These are phyloP conservation scores for Nesometra sesokonis DNA, from an alignment of 35 echinoderm and acorn worm species.

Conservation along the genomic window DNA sequence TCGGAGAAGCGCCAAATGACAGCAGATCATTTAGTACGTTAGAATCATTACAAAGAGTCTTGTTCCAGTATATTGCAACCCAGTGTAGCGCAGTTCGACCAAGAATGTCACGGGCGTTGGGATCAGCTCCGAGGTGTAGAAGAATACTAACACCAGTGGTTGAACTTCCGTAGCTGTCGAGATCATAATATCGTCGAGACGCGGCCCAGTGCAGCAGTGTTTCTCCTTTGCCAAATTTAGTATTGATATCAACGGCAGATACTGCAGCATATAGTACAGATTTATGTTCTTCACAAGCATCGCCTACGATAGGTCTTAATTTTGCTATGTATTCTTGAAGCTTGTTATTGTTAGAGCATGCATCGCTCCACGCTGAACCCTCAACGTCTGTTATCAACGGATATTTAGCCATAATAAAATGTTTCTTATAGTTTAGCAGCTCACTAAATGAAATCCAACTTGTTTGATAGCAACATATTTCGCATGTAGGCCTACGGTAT, in stretches of 20 bases:
- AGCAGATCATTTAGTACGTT: not conserved
- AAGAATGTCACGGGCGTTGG: not conserved
- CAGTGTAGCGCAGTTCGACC: not conserved
- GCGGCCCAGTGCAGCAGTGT: not conserved
- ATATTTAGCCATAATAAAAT: not conserved
- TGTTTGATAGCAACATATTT: too few relatives aligned
- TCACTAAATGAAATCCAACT: too few relatives aligned
- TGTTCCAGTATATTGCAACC: not conserved
- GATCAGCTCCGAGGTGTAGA: not conserved
- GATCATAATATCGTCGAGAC: not conserved
- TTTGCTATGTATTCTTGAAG: not conserved
- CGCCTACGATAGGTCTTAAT: not conserved
- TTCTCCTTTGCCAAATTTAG: not conserved
- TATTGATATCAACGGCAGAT: not conserved
- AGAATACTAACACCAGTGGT: not conserved
- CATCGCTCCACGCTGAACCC: not conserved
- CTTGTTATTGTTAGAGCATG: not conserved
- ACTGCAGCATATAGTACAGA: not conserved
- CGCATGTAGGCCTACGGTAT: too few relatives aligned
- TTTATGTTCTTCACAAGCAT: not conserved
- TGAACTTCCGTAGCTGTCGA: not conserved
- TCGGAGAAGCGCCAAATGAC: not conserved
- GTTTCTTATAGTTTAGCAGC: too few relatives aligned
- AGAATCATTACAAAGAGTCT: not conserved
- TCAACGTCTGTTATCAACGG: not conserved